Base-by-base conservation (phyloP, 2,888 invertebrate species). In the Resseliella maxima region DNA sequence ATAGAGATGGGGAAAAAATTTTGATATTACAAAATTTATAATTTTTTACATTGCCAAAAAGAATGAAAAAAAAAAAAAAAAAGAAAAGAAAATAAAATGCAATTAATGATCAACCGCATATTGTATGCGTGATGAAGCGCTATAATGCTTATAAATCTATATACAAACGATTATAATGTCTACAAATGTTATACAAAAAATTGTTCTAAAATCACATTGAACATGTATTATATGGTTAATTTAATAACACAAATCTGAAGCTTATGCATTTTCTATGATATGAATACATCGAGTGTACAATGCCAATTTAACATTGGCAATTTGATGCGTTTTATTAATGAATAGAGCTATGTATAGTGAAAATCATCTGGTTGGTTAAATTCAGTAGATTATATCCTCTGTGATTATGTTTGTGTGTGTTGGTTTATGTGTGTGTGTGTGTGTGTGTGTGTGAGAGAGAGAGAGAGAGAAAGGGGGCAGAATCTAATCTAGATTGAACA, bases 211-310 rank as follows among this genome's bases (percentile, higher is more conserved):
- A 31, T 72, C 72, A 27, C 5, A 72, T n/a, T 35, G 31, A 72
- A 72, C 72, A 31, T 35, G 72, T 31, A 72, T 31, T 72, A 35
- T n/a, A n/a, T 15, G 72, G 72, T 72, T 72, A 72, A 72, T 72
- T 72, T 31, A 72, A 72, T 72, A 72, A 72, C 72, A 72, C 31
- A 72, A 72, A 72, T 72, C 72, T 35, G 72, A 72, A 72, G 72
- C 59, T 5, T 59, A 59, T 59, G 59, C 72, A 72, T 72, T 72
- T 72, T 72, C 72, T 72, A 72, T 35, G 41, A 12, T 31, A 35
- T 72, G 15, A 6, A 35, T 72, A 35, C 72, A 72, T 72, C 72
- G 31, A n/a, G 15, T 31, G 31, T 31, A 15, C 72, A 31, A 59
- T 59, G 59, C 0, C 31, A n/a, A 18, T 50, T 50, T 8, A 50